Base-by-base conservation (phyloP, 2,113 vertebrate species). In the Pelusios castaneus region DNA sequence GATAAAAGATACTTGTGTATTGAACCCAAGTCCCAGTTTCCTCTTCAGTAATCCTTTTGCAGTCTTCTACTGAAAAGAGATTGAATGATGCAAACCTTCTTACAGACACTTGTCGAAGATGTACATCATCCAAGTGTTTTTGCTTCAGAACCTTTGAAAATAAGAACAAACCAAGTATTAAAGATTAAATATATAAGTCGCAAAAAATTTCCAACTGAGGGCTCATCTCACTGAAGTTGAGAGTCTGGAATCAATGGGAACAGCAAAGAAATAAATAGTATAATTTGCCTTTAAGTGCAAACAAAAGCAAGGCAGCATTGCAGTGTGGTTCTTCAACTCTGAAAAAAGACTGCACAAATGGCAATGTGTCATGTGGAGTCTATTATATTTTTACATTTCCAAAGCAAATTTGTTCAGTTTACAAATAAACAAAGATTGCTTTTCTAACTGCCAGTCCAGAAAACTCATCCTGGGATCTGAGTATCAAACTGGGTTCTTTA, bases 61-160 rank as follows among this genome's bases (percentile, higher is more conserved):
- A 76, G 49, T 94, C 95, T 77, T 97, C 98, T 95, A 98, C 95
- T 89, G 98, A 98, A 97, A 99, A 99, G 88, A 99, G 98, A 97
- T 98, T 98, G 98, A 99, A 99, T 0, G 99, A 98, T 88, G 99
- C 97, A 49, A 99, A 99, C 96, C 99, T 98, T 96, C 99, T 98
- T 43, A 99, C 98, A 82, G 99, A 99, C 76, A 98, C 98, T 95
- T 98, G 98, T 84, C 98, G 98, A 93, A 99, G 98, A 94, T 98
- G 98, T 2, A 97, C 95, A 95, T 97, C 98, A 95, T 99, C 98
- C 92, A 98, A 89, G 87, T 98, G 98, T 91, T 99, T 99, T 93
- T 98, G 98, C 95, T 98, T 98, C 96, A 99, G 94, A 96, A 99
- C 99, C 99, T 99, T 97, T 89, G 43, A 97, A 97, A 79, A 86